These are phyloP conservation scores for Muscicapa adusta DNA, from an alignment of 2,113 vertebrate species.

Conservation along the genomic window DNA sequence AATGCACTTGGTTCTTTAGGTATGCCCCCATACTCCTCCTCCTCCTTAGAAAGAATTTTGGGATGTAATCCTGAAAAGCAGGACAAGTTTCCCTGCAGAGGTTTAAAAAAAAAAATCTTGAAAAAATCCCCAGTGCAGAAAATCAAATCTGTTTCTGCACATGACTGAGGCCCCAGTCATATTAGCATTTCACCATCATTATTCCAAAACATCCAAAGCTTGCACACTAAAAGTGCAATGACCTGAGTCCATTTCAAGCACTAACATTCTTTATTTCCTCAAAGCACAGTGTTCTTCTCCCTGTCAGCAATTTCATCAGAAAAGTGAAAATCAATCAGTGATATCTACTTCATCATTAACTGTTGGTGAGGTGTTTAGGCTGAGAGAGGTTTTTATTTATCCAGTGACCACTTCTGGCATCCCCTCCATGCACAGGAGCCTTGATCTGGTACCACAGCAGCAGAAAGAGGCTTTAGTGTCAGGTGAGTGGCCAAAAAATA, in stretches of 20 bases:
- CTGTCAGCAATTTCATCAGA: background rate
- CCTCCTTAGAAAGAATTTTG: background rate
- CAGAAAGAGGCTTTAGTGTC: background rate
- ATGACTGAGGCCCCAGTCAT: background rate
- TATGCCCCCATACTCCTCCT: background rate
- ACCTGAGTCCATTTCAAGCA: background rate
- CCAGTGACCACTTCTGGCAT: background rate
- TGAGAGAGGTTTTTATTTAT: background rate
- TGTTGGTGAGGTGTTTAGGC: background rate
- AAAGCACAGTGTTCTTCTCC: too few relatives aligned
- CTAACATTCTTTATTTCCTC: background rate
- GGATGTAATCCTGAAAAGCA: fast-evolving
- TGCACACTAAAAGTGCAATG: background rate
- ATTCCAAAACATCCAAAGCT: background rate
- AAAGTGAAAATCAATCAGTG: background rate
- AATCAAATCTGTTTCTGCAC: background rate
- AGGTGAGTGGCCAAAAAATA: background rate
- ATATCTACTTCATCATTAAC: background rate
- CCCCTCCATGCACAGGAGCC: background rate
- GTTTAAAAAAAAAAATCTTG: background rate
- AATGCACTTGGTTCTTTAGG: background rate
- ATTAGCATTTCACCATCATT: background rate
- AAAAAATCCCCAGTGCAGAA: background rate
- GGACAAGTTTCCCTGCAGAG: background rate
- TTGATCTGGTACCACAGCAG: background rate